Evolutionary conservation across 2,888 invertebrate genomes (phyloP).

Genomic region (Autographa gamma): DNA sequence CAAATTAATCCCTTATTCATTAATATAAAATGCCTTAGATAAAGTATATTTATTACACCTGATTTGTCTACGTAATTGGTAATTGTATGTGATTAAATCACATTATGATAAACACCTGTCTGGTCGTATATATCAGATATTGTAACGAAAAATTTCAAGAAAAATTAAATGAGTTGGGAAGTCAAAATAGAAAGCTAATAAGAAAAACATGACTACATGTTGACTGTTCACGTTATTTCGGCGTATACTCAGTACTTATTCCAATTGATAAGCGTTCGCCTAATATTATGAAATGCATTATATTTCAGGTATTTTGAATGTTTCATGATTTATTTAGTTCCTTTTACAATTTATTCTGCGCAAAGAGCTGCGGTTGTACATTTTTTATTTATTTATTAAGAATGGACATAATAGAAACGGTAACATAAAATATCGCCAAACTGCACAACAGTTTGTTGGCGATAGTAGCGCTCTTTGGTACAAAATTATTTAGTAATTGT

Average conservation of each 20-base stretch:
- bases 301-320: slow-evolving; percentile 1
- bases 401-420: too few species aligned
- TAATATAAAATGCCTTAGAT: background rate
- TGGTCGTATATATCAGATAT: background rate
- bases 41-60: background rate
- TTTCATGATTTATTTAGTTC: background rate
- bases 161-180: background rate
- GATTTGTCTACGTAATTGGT: slow-evolving; percentile 1
- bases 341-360: background rate
- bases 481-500: too few species aligned
- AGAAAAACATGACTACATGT: background rate
- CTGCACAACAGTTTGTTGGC: too few species aligned
- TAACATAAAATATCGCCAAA: too few species aligned
- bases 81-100: background rate
- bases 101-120: background rate
- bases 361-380: background rate
- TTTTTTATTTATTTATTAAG: too few species aligned
- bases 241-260: background rate
- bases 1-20: background rate
- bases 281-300: background rate
- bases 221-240: background rate
- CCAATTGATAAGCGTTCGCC: background rate
- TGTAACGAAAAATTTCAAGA: background rate
- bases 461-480: too few species aligned
- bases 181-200: background rate